Evolutionary conservation across 2,797 vertebrate genomes (phyloP), one percentile per base, ranked within the genome.

Genomic region (Sebastes itinus): DNA sequence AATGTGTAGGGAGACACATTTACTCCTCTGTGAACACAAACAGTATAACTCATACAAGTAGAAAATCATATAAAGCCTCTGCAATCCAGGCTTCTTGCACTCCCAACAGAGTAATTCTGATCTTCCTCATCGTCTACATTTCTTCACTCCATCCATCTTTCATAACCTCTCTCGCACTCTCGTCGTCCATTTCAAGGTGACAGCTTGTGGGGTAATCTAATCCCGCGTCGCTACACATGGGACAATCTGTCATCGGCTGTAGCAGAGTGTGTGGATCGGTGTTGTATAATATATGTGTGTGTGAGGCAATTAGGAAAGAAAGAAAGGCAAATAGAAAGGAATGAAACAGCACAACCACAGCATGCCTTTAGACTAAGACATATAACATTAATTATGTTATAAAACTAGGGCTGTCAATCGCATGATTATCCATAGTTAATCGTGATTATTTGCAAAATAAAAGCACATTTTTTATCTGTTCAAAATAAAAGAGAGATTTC

Each of bases 181-280:
- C 61, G 65, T 72, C 77, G 10, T 87, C 83, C 81, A 70, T 90
- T 89, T 88, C 79, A 88, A 75, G 77, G 80, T 83, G 89, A 89
- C 90, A 92, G 90, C 84, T 84, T 87, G 89, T 61, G 84, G 68
- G 81, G 89, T 88, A 89, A 92, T 88, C 87, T 88, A 83, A 89
- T 93, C 88, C 86, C 64, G 33, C 70, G 33, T 83, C 64, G 80
- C 80, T 78, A 69, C 79, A 71, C 79, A 20, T 67, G 86, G 80
- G 82, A 72, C 81, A 82, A 79, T 84, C 86, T 86, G 85, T 88
- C 85, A 77, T 68, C 28, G 16, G 76, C 72, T 84, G 52, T 6
- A 16, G 55, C 6, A 35, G 32, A 33, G 25, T 49, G 61, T 66
- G 27, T 66, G 64, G 46, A 72, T 79, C 64, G 62, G 68, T 56